These are phyloP conservation scores for cattle (Bos taurus) DNA, from an alignment of 2,113 vertebrate genomes.

Conservation along the genomic window DNA sequence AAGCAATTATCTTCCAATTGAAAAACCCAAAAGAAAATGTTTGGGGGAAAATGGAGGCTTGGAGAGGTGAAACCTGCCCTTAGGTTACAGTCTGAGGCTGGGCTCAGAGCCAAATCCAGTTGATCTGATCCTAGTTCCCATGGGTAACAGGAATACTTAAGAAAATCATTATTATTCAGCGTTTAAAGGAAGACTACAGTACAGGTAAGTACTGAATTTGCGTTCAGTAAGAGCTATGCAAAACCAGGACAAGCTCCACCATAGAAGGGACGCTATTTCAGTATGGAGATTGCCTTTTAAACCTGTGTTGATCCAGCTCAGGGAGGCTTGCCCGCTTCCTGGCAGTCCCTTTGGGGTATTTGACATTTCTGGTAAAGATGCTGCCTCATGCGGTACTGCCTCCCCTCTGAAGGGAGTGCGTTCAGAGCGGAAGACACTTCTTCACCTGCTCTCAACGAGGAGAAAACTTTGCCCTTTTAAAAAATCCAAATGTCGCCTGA, in stretches of 20 bases:
- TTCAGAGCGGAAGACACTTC: not conserved
- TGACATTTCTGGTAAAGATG: constrained; percentile 17
- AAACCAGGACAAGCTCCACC: not conserved
- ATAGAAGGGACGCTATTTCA: not conserved
- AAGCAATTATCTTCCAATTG: not conserved
- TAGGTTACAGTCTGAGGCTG: not conserved
- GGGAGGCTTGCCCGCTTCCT: not conserved
- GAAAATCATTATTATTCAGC: not conserved
- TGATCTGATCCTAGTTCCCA: not conserved
- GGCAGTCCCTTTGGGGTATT: constrained; percentile 19
- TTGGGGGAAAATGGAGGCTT: not conserved
- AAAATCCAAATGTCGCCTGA: not conserved
- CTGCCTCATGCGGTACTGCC: not conserved
- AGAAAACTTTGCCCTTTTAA: constrained; percentile 18
- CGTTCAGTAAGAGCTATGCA: not conserved
- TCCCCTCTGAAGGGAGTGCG: not conserved
- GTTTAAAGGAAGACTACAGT: not conserved
- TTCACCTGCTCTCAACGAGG: not conserved
- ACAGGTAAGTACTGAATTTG: not conserved
- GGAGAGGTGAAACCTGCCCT: not conserved
- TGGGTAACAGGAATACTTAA: not conserved
- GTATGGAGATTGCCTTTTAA: not conserved
- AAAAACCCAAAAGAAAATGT: not conserved
- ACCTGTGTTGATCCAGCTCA: not conserved
- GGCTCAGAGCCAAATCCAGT: not conserved